These are phyloP conservation scores for Paelopatides confundens DNA, from an alignment of 53 echinoderm and acorn worm genomes.

Conservation along the genomic window DNA sequence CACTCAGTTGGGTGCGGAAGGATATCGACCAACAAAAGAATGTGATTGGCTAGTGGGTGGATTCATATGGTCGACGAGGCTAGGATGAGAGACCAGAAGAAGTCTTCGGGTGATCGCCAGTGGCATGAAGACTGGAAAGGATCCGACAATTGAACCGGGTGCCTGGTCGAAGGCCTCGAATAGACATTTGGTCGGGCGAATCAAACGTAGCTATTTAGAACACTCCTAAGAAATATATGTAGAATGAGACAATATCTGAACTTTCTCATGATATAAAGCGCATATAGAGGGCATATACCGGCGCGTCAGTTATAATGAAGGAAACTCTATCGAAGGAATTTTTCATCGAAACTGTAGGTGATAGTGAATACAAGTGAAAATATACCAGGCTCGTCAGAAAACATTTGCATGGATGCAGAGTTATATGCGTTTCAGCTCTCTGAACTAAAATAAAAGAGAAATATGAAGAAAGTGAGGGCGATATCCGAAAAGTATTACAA, in stretches of 20 bases:
- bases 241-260: conserved; percentile 53
- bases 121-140: too few species aligned
- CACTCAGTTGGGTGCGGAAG: too few species aligned
- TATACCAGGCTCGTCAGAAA: not conserved
- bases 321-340: too few species aligned
- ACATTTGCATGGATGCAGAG: not conserved
- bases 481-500: not conserved
- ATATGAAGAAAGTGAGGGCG: not conserved
- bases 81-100: too few species aligned
- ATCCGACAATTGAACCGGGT: too few species aligned
- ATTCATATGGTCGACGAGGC: too few species aligned
- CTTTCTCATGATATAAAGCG: conserved; percentile 37
- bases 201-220: conserved; percentile 57
- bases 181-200: conserved; percentile 57
- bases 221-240: conserved; percentile 44
- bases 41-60: too few species aligned
- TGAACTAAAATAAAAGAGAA: not conserved
- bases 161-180: too few species aligned
- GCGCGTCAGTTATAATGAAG: too few species aligned
- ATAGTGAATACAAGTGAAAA: not conserved
- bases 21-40: too few species aligned
- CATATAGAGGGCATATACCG: conserved; percentile 47
- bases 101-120: too few species aligned
- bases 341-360: not conserved
- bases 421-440: not conserved